A percentile compares a stretch with the other conserved stretches of the same genome.
These are phyloP conservation scores for Callinectes sapidus DNA, from an alignment of 2,888 invertebrate species.

Conservation along the genomic window DNA sequence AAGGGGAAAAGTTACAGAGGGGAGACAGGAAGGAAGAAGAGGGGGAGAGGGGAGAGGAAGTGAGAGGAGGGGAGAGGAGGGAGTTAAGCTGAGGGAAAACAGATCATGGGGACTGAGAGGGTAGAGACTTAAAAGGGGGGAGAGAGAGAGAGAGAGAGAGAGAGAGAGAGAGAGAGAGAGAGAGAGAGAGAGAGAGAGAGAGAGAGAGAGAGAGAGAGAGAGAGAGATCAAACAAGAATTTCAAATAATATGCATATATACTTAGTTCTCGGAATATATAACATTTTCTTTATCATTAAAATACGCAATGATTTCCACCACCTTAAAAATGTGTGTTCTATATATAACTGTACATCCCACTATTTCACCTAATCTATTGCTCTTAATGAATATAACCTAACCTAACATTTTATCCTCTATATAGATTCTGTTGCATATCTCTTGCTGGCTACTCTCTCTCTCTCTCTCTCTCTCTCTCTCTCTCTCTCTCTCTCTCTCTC, in stretches of 20 bases:
- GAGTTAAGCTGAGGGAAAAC: slow-evolving; percentile 22
- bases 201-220: neutral
- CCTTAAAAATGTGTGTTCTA: neutral
- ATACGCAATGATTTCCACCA: too few relatives aligned
- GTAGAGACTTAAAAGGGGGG: neutral
- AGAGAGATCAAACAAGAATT: neutral
- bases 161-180: slow-evolving; percentile 32
- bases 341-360: neutral
- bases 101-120: neutral
- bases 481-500: too few relatives aligned
- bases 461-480: too few relatives aligned
- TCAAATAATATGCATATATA: too few relatives aligned
- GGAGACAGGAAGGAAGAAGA: neutral
- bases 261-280: too few relatives aligned
- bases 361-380: neutral
- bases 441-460: too few relatives aligned
- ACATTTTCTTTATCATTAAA: too few relatives aligned
- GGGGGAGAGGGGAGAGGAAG: neutral
- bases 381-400: too few relatives aligned
- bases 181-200: slow-evolving; percentile 15
- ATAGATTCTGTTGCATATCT: too few relatives aligned
- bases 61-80: neutral
- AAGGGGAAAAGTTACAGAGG: neutral
- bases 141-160: slow-evolving; percentile 24
- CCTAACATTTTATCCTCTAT: too few relatives aligned